phyloP scores from a whole-genome alignment of 2,797 vertebrate genomes.

The Choloepus didactylus region DNA sequence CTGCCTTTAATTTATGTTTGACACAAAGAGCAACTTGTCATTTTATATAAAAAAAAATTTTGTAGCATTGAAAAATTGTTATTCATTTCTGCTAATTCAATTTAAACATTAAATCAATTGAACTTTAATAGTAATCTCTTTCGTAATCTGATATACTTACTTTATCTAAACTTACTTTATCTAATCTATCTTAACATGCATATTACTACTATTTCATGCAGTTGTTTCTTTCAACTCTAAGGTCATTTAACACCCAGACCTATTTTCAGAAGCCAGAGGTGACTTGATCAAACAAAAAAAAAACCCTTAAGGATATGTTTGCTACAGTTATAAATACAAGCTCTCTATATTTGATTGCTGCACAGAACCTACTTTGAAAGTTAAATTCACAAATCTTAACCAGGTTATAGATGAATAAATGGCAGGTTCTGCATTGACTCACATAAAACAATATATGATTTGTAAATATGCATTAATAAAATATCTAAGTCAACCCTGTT shows the following conservation, averaged over 20 bases:
- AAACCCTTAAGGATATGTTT: neutral
- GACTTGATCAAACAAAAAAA: slow-evolving; percentile 14
- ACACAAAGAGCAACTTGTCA: neutral
- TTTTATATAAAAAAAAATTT: neutral
- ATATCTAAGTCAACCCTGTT: neutral
- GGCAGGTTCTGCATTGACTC: neutral
- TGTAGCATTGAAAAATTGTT: neutral
- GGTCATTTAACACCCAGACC: neutral
- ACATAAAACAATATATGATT: neutral
- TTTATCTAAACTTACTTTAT: neutral
- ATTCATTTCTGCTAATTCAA: neutral
- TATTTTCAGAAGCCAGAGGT: neutral
- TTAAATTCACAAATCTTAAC: neutral
- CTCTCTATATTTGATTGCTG: neutral
- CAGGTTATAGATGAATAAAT: slow-evolving; percentile 18
- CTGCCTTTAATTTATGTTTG: neutral
- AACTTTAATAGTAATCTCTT: slow-evolving; percentile 30
- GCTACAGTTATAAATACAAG: neutral
- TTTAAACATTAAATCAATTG: neutral
- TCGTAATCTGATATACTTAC: neutral
- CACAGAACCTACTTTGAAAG: neutral
- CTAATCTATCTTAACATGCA: neutral
- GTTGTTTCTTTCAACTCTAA: slow-evolving; percentile 35
- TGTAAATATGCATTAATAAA: slow-evolving; percentile 11
- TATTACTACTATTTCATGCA: neutral